These are phyloP conservation scores for Drosophila austrosaltans DNA, from an alignment of 2,888 invertebrate genomes.

Conservation along the genomic window DNA sequence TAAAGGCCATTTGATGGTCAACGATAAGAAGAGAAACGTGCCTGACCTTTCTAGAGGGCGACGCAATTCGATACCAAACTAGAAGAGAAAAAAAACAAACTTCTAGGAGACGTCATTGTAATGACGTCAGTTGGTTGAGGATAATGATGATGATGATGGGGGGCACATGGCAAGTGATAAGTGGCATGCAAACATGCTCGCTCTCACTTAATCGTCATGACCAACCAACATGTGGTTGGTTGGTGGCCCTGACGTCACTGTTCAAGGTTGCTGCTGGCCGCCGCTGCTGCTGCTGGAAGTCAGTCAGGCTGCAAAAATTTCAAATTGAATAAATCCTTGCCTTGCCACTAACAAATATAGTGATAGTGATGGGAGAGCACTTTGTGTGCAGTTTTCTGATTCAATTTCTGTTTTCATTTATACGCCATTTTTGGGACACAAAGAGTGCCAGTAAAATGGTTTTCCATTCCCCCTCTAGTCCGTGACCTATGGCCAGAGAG, in stretches of 20 bases:
- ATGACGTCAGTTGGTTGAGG: slow-evolving; percentile 56
- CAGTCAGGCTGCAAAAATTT: slow-evolving; percentile 41
- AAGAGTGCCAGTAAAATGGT: slow-evolving; percentile 32
- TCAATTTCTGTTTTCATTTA: slow-evolving; percentile 60
- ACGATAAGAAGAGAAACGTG: slow-evolving; percentile 15
- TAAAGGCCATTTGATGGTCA: slow-evolving; percentile 9
- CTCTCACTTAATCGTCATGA: slow-evolving; percentile 37
- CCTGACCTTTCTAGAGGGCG: slow-evolving; percentile 58
- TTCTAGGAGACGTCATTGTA: slow-evolving; percentile 47
- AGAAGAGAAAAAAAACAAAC: no score
- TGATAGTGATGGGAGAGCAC: slow-evolving; percentile 42
- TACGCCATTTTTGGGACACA: slow-evolving; percentile 58
- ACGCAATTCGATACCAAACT: neutral
- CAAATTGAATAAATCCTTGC: slow-evolving; percentile 43
- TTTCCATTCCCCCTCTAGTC: neutral
- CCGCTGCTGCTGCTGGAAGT: slow-evolving; percentile 11
- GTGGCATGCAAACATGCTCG: slow-evolving; percentile 45
- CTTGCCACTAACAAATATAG: neutral
- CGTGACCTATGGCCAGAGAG: neutral
- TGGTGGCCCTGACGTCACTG: slow-evolving; percentile 49
- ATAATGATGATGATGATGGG: neutral
- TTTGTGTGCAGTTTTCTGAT: slow-evolving; percentile 51
- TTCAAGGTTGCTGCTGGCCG: slow-evolving; percentile 20
- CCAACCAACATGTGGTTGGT: slow-evolving; percentile 26
- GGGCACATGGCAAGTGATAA: slow-evolving; percentile 17